These are phyloP conservation scores for Anableps anableps DNA, from an alignment of 2,797 vertebrate genomes.

Conservation along the genomic window DNA sequence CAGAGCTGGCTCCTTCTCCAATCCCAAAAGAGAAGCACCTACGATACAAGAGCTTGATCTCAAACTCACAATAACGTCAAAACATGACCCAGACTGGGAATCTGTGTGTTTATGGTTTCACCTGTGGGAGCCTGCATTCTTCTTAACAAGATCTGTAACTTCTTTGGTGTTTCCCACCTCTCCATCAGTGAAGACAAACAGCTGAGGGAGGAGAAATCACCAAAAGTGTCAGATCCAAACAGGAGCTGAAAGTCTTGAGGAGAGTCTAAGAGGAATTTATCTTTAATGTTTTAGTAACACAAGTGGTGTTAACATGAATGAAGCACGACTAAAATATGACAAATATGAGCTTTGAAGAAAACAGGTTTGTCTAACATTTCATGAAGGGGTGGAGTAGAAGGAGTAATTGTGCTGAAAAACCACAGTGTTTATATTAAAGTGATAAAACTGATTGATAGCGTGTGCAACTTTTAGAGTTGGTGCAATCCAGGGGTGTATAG, in stretches of 20 bases:
- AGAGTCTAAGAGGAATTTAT: not conserved
- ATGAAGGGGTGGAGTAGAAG: not conserved
- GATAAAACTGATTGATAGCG: not conserved
- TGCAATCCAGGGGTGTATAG: not conserved
- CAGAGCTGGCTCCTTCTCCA: slow-evolving; percentile 87
- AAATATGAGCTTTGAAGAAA: not conserved
- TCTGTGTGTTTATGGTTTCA: slow-evolving; percentile 34
- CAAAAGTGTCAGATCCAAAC: not conserved
- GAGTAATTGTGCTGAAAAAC: not conserved
- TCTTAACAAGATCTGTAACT: slow-evolving; percentile 74
- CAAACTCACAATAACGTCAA: not conserved
- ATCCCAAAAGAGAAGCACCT: slow-evolving; percentile 92
- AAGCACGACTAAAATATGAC: not conserved
- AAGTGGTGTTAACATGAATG: not conserved
- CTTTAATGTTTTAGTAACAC: not conserved
- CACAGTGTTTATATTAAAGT: not conserved
- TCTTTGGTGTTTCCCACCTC: slow-evolving; percentile 76
- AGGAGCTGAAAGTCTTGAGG: not conserved
- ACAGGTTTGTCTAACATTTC: not conserved
- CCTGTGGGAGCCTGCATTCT: slow-evolving; percentile 76
- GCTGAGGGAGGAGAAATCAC: slow-evolving; percentile 52
- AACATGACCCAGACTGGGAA: not conserved
- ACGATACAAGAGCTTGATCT: slow-evolving; percentile 19
- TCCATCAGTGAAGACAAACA: slow-evolving; percentile 85
- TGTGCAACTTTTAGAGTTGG: not conserved